Conservation (phyloP, 2,113 vertebrate genomes). For the Amazona guildingii region DNA sequence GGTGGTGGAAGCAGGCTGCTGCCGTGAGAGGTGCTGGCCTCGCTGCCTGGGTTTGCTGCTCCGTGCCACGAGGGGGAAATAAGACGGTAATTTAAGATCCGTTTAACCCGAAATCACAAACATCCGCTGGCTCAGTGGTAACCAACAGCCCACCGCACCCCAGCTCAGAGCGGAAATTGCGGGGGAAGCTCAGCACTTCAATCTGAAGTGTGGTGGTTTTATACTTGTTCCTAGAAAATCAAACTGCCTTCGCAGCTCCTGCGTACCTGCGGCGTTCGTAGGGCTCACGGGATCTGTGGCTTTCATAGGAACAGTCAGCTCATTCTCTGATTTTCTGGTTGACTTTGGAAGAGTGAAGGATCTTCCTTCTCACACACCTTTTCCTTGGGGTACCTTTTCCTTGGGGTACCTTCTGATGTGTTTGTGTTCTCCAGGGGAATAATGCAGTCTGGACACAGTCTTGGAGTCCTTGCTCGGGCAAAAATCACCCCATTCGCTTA, state of each 20-base stretch:
- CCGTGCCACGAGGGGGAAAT: accelerated
- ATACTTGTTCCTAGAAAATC: not conserved
- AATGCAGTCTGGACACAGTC: not conserved
- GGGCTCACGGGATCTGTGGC: not conserved
- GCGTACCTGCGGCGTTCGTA: accelerated
- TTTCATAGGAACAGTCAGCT: not conserved
- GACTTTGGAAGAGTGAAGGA: not conserved
- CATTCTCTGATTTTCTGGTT: not conserved
- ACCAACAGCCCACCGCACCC: not conserved
- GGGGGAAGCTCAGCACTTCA: not conserved
- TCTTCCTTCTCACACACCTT: not conserved
- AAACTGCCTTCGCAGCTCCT: not conserved
- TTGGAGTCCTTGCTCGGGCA: not conserved
- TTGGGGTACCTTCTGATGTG: not conserved
- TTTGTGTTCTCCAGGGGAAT: not conserved
- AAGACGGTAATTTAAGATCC: accelerated
- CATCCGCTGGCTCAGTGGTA: accelerated
- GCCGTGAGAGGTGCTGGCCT: accelerated
- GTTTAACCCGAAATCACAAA: not conserved
- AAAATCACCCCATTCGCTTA: not conserved
- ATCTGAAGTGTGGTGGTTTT: not conserved
- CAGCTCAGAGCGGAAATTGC: not conserved
- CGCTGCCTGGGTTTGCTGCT: not conserved
- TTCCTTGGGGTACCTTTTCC: not conserved
- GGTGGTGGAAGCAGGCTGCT: not conserved